Evolutionary conservation across 1,140 invertebrate genomes (phyloP), one percentile per base, ranked within the genome.

Genomic region (Eulimnadia texana): DNA sequence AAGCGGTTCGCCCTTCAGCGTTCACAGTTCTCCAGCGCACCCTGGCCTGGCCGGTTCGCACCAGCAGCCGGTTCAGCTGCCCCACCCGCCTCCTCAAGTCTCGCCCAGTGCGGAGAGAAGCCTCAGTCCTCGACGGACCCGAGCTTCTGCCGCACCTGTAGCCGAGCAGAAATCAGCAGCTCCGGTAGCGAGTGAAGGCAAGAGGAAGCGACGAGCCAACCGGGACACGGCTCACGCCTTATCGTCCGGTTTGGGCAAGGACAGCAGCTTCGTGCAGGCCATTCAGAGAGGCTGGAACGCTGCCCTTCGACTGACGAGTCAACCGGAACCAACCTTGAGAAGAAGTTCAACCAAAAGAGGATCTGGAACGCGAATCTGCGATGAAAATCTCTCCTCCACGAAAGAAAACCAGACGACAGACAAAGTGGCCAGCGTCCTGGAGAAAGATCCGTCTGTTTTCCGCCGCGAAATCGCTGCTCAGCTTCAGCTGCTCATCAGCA

Each of bases 1-100:
- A 53, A 84, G 88, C 65, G 90, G 90, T 64, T 92, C 89, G 66
- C 89, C 90, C 0, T 77, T 86, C 24, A 66, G 63, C 42, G 51
- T 64, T 65, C 85, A 86, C 69, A 63, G 63, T 49, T 74, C 59
- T n/a, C 64, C 59, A 16, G 58, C 68, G 0, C 67, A 70, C 49
- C 60, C 70, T 71, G 50, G 33, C 50, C 47, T 57, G 16, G 33
- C 16, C 33, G 16, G 33, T 16, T n/a, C 20, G 28, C 27, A 22
- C 25, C 62, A 9, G 27, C 55, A 11, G 47, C 50, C 2, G 25
- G n/a, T 3, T 61, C 62, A 28, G 33, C 58, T 22, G 55, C 58
- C 20, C 62, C n/a, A n/a, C n/a, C n/a, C n/a, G n/a, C n/a, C n/a
- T n/a, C n/a, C n/a, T n/a, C n/a, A n/a, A n/a, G n/a, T n/a, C n/a